Evolutionary conservation across 2,797 vertebrate genomes (phyloP).

Genomic region (Amniataba percoides): DNA sequence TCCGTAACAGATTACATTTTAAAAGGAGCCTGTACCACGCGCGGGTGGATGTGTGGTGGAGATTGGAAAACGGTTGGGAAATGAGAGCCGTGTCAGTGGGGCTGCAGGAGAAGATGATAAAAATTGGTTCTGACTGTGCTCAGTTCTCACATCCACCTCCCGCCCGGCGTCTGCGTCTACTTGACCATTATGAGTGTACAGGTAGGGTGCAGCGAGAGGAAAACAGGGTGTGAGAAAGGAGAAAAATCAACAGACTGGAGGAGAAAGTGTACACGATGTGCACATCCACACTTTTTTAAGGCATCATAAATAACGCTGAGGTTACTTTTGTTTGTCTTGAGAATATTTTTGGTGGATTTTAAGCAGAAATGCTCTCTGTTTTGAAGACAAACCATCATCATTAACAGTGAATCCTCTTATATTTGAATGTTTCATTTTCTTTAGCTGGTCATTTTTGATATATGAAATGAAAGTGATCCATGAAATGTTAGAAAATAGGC

Average conservation of each 20-base stretch:
- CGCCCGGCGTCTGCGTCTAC: conserved; percentile 32
- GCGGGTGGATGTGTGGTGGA: conserved; percentile 57
- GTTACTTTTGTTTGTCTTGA: neutral
- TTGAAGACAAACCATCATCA: neutral
- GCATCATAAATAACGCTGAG: neutral
- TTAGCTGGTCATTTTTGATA: neutral
- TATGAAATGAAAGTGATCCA: neutral
- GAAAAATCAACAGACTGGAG: conserved; percentile 10
- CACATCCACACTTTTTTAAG: neutral
- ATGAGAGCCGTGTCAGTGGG: conserved; percentile 60
- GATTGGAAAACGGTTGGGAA: conserved; percentile 65
- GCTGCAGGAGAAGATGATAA: conserved; percentile 57
- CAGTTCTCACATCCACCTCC: conserved; percentile 65
- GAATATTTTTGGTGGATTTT: conserved; percentile 7
- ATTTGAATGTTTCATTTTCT: neutral
- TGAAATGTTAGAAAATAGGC: neutral
- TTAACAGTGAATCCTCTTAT: neutral
- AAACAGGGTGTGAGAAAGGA: neutral
- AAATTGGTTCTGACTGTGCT: conserved; percentile 66
- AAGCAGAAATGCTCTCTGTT: neutral
- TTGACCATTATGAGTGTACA: conserved; percentile 46
- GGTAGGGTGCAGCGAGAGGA: conserved; percentile 44
- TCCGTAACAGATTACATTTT: conserved; percentile 84
- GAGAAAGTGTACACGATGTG: too few species aligned
- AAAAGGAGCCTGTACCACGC: conserved; percentile 73